Evolutionary conservation across 1,140 invertebrate species (phyloP).

Genomic region (Drosophila bifasciata): DNA sequence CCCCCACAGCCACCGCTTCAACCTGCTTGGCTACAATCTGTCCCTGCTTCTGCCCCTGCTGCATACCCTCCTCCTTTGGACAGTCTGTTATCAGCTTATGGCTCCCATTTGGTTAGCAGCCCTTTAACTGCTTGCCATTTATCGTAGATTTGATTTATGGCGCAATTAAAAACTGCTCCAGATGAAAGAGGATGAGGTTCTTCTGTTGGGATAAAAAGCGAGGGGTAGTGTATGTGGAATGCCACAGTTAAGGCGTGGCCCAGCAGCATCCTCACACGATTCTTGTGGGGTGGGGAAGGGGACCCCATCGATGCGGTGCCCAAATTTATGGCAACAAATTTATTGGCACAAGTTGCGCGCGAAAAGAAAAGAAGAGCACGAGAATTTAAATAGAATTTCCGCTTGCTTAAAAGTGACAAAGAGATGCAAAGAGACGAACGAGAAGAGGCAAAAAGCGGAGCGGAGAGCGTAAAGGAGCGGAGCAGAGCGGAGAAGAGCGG

Average conservation of each 20-base stretch:
- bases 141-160: slow-evolving; percentile 81
- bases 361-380: slow-evolving; percentile 22
- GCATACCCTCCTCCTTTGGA: background rate
- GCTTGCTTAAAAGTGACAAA: slow-evolving; percentile 50
- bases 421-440: background rate
- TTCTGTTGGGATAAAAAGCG: background rate
- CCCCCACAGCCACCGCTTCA: background rate
- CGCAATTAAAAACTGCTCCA: slow-evolving; percentile 76
- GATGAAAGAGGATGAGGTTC: slow-evolving; percentile 16
- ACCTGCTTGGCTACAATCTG: no score
- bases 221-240: background rate
- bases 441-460: background rate
- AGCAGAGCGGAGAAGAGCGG: slow-evolving; percentile 1
- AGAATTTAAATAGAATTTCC: slow-evolving; percentile 69
- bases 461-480: slow-evolving; percentile 41
- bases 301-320: slow-evolving; percentile 49
- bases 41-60: no score
- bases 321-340: slow-evolving; percentile 77
- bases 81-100: slow-evolving; percentile 78
- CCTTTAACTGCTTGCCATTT: slow-evolving; percentile 79
- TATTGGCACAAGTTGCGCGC: slow-evolving; percentile 61
- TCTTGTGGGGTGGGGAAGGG: background rate
- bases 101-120: slow-evolving; percentile 81
- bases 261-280: slow-evolving; percentile 44
- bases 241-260: slow-evolving; percentile 39